Evolutionary conservation across 2,113 vertebrate species (phyloP).

Genomic region (Ochotona curzoniae): DNA sequence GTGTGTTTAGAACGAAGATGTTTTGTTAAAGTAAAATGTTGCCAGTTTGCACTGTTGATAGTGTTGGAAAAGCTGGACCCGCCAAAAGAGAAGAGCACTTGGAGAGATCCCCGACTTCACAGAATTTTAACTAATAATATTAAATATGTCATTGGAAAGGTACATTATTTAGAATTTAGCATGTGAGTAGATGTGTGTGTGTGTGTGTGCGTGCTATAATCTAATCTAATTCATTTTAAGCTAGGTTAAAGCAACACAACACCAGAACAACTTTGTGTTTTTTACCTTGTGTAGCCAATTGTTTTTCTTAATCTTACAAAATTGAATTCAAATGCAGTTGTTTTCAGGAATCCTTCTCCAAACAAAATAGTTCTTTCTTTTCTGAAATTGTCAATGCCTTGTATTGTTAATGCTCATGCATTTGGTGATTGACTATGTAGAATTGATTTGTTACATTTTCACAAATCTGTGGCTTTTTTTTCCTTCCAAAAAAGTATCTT

Average conservation of each 20-base stretch:
- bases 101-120: not conserved
- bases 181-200: not conserved
- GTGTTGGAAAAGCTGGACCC: not conserved
- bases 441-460: slow-evolving; percentile 31
- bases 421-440: not conserved
- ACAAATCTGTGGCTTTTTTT: not conserved
- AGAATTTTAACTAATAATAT: not conserved
- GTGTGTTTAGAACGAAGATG: too few species aligned
- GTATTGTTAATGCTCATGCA: not conserved
- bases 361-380: not conserved
- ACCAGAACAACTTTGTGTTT: not conserved
- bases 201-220: too few species aligned
- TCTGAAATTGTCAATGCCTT: not conserved
- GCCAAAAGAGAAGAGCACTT: not conserved
- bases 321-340: not conserved
- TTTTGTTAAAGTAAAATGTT: not conserved
- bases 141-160: not conserved
- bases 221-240: not conserved
- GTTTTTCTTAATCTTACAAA: not conserved
- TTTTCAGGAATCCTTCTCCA: not conserved
- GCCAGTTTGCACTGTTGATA: not conserved
- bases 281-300: not conserved
- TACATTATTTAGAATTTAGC: not conserved
- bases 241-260: not conserved
- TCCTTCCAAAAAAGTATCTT: not conserved